Conservation (phyloP, 1,140 invertebrate genomes). For the Paramacrobiotus metropolitanus region DNA sequence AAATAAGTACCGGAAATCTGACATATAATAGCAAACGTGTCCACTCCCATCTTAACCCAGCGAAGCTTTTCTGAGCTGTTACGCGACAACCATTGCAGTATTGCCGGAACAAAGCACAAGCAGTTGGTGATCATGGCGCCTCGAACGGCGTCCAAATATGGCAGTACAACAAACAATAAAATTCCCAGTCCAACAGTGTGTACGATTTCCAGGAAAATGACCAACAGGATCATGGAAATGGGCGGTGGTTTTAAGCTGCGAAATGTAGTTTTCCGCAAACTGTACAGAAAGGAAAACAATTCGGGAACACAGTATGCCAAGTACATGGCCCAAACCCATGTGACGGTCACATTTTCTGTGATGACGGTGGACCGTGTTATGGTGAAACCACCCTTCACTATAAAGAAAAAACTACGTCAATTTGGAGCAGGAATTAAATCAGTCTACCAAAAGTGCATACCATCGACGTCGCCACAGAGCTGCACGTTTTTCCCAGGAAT, state of each 20-base stretch:
- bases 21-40: not conserved
- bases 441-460: conserved; percentile 6
- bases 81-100: conserved; percentile 17
- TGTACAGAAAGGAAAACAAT: conserved; percentile 28
- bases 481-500: conserved; percentile 41
- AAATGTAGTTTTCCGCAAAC: conserved; percentile 33
- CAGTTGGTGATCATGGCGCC: conserved; percentile 81
- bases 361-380: conserved; percentile 12
- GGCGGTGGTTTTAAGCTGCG: conserved; percentile 20
- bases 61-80: not conserved
- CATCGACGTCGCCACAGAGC: conserved; percentile 32
- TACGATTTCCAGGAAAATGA: conserved; percentile 47
- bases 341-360: conserved; percentile 47
- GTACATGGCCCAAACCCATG: conserved; percentile 77
- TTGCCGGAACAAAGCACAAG: conserved; percentile 58
- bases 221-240: conserved; percentile 10
- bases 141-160: conserved; percentile 68
- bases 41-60: too few species aligned
- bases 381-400: conserved; percentile 14
- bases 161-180: conserved; percentile 60
- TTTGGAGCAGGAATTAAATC: conserved; percentile 5
- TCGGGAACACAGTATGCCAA: conserved; percentile 64
- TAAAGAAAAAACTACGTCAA: conserved; percentile 29
- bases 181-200: conserved; percentile 60
- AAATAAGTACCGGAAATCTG: not conserved